Evolutionary conservation across 2,113 vertebrate species (phyloP).

Genomic region (Larimichthys crocea): DNA sequence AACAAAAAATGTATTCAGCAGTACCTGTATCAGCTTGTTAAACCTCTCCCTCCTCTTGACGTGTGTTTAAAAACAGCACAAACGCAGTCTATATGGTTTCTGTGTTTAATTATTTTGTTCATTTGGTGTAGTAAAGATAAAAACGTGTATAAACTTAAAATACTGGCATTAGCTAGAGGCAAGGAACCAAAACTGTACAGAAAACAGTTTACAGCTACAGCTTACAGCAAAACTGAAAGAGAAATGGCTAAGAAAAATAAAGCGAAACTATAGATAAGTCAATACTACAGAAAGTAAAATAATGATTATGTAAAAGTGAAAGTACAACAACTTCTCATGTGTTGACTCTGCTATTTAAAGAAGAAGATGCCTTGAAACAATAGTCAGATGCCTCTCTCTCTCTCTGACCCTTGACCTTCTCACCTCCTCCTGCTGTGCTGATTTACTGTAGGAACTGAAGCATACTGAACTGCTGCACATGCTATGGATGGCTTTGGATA

Average conservation of each 20-base stretch:
- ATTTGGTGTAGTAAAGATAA: not conserved
- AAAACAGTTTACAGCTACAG: too few species aligned
- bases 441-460: not conserved
- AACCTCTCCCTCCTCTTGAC: not conserved
- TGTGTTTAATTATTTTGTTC: not conserved
- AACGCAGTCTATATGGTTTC: not conserved
- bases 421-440: conserved; percentile 13
- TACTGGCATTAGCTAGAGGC: not conserved
- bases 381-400: not conserved
- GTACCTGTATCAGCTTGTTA: conserved; percentile 1
- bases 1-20: not conserved
- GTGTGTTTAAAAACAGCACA: not conserved
- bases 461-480: conserved; percentile 17
- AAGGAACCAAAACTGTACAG: not conserved
- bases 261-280: not conserved
- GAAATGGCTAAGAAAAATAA: not conserved
- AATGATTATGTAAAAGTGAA: not conserved
- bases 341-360: not conserved
- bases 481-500: not conserved
- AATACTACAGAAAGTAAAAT: not conserved
- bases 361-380: not conserved
- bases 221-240: not conserved
- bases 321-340: not conserved
- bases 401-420: conserved; percentile 31
- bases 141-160: not conserved